Evolutionary conservation across 35 echinoderm and acorn worm genomes (phyloP), one percentile per base, ranked within the genome.

Genomic region (Ptychodera flava): DNA sequence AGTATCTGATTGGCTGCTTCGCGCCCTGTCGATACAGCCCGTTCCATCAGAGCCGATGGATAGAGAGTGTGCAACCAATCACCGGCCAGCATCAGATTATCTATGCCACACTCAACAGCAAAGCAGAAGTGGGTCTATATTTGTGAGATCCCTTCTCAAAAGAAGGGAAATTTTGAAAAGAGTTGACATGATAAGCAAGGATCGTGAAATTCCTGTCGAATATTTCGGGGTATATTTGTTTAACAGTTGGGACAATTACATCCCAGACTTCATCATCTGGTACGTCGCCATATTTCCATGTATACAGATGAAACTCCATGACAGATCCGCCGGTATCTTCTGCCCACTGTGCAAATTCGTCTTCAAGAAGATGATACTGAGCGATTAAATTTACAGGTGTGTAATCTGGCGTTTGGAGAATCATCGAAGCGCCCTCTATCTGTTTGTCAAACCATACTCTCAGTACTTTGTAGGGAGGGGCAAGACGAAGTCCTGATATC

Each of bases 391-490:
- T 92, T 28, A 97, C 35, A 2, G 95, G 95, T 36, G 33, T 32
- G 34, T 92, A 93, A 75, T 92, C 90, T 0, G 95, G 90, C 0
- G 95, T 97, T 52, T 97, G 92, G 29, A 97, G 33, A 28, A 97
- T 80, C 1, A 45, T 33, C 16, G 78, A 6, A 6, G 78, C 31
- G 28, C 77, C 35, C 32, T 87, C 33, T 14, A 94, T 37, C 30
- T 88, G 90, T 79, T 97, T 93, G 81, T 97, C 90, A 86, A 97
- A 97, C 95, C 95, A 97, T 1, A 94, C 87, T 79, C 87, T 87
- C 27, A 97, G 45, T 33, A 97, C 53, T 77, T 97, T 97, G 22
- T 87, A 94, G 1, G 89, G 87, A 10, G 88, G 90, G 30, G 95
- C 95, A 16, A 88, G 37, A 31, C 87, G 75, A 1, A 97, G 37